Percentiles rank a stretch among this genome's conserved stretches.
Conservation (phyloP, 2,797 vertebrate species). For the Eremophila alpestris region DNA sequence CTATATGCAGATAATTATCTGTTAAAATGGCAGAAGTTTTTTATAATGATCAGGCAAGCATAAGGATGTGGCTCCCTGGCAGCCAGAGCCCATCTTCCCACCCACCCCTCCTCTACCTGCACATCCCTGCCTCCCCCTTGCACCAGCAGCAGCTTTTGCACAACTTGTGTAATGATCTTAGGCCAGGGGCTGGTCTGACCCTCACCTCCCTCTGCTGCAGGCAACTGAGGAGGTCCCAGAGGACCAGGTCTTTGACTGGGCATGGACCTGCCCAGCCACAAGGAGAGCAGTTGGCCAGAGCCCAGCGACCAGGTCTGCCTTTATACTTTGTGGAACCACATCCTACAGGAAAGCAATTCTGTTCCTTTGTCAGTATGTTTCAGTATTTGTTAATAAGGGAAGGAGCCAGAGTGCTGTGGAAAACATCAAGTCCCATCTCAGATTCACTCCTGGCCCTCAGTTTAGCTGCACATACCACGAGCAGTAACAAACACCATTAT, state of each 20-base stretch:
- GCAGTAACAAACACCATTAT: background rate
- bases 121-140: background rate
- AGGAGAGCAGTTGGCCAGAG: background rate
- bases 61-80: background rate
- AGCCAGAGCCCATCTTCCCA: background rate
- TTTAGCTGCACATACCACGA: background rate
- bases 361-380: background rate
- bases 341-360: background rate
- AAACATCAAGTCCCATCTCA: background rate
- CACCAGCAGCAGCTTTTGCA: background rate
- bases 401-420: background rate
- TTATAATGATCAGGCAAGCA: accelerated
- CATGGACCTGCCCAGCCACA: accelerated
- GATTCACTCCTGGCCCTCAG: background rate
- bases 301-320: background rate
- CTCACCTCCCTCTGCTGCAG: background rate
- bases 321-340: background rate
- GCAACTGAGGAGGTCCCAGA: background rate
- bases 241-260: background rate
- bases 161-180: accelerated
- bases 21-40: background rate
- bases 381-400: background rate
- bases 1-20: background rate
- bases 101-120: background rate
- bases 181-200: background rate